Evolutionary conservation across 2,888 invertebrate genomes (phyloP), one percentile per base, ranked within the genome.

Genomic region (Acanthoscelides obtectus): DNA sequence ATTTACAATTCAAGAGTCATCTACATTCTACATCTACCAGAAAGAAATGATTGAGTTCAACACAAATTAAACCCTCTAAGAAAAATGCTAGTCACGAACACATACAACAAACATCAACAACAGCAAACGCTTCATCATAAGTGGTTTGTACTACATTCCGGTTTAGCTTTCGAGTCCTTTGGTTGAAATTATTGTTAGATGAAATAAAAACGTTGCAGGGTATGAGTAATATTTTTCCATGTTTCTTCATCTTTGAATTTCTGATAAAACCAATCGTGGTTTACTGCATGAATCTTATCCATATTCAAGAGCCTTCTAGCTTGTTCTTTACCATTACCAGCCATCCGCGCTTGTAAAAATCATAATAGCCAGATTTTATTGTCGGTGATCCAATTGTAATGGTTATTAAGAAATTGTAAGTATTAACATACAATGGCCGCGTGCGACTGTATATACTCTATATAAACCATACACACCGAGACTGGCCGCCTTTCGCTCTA

Each of bases 371-470:
- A 45, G 45, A 45, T 45, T 45, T 45, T 45, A 71, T 71, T 71
- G 69, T 66, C 71, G 17, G 66, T 63, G 66, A 69, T 71, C 71
- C 63, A 71, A 66, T 71, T 71, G 66, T 68, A 45, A 45, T 45
- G 45, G 17, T n/a, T 66, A 66, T 66, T 71, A 71, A 66, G 69
- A 71, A 71, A 71, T 68, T 27, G 68, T 64, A 69, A 69, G 67
- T 27, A 75, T 75, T 75, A 71, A 72, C 75, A 75, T 75, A 75
- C 75, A 75, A 75, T 75, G 72, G 72, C 66, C 66, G 64, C 71
- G 70, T 72, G 71, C 66, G 68, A 73, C 70, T 70, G 5, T 22
- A 72, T 73, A 71, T 72, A 73, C 70, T 74, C 45, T 45, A 6
- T 45, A 45, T 45, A 45, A 12, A 45, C 3, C 45, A 45, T 17